These are phyloP conservation scores for Arctia plantaginis DNA, from an alignment of 2,888 invertebrate species.

Conservation along the genomic window DNA sequence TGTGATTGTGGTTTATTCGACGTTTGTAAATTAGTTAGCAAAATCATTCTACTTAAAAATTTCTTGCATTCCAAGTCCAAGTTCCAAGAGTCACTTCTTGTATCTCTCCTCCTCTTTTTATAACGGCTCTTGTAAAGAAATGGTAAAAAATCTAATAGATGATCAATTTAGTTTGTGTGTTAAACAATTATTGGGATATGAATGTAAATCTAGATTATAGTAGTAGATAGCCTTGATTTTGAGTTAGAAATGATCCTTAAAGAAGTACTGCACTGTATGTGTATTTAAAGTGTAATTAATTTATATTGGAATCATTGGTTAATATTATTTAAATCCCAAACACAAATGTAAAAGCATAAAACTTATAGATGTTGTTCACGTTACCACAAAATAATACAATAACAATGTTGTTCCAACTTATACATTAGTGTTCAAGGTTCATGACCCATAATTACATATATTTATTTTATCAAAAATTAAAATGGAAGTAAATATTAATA, in stretches of 20 bases:
- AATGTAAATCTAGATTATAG: neutral
- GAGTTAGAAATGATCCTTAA: neutral
- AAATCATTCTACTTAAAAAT: neutral
- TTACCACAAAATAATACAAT: neutral
- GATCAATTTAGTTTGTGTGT: neutral
- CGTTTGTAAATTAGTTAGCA: neutral
- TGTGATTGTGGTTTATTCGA: neutral
- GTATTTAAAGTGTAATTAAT: neutral
- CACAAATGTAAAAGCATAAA: neutral
- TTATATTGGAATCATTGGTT: neutral
- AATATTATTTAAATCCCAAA: neutral
- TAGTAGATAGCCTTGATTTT: neutral
- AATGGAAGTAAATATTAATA: neutral
- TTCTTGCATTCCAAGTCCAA: conserved; percentile 2
- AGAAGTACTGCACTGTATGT: no score
- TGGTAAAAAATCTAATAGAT: neutral
- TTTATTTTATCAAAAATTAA: neutral
- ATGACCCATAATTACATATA: neutral
- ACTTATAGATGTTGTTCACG: neutral
- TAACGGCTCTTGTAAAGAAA: neutral
- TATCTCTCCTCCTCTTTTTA: neutral
- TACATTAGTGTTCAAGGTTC: neutral
- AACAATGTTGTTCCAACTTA: no score
- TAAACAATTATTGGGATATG: neutral
- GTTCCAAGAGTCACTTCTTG: no score